Evolutionary conservation across 2,888 invertebrate genomes (phyloP).

Genomic region (Plagiodera versicolora): DNA sequence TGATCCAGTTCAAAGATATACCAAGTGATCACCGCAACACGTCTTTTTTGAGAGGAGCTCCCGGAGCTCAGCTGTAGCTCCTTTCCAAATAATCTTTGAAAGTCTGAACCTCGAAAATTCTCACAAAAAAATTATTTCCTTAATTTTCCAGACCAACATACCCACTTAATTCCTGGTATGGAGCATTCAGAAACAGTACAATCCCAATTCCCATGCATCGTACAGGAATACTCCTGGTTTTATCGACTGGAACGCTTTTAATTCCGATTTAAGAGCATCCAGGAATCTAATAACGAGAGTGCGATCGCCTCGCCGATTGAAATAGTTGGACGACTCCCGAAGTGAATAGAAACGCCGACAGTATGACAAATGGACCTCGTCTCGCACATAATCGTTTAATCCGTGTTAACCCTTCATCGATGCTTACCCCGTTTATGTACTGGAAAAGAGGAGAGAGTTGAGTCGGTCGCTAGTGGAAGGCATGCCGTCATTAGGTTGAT

Average conservation of each 20-base stretch:
- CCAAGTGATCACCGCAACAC: no score
- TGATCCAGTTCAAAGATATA: no score
- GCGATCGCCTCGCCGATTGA: constrained; percentile 16
- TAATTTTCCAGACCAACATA: no score
- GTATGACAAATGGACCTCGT: constrained; percentile 56
- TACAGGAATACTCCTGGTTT: background rate
- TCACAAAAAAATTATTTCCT: no score
- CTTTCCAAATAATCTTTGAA: no score
- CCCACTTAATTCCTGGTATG: no score
- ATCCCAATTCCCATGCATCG: background rate
- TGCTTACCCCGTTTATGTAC: constrained; percentile 38
- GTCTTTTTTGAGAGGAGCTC: no score
- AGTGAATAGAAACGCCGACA: constrained; percentile 43
- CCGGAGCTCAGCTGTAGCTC: no score
- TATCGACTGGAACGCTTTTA: background rate
- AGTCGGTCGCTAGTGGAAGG: constrained; percentile 34
- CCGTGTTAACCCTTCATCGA: constrained; percentile 55
- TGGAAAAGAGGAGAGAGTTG: constrained; percentile 29
- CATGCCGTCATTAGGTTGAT: constrained; percentile 9
- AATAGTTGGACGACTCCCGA: constrained; percentile 28
- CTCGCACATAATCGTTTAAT: constrained; percentile 56
- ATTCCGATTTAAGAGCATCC: background rate
- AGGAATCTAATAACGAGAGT: constrained; percentile 15
- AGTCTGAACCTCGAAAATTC: no score
- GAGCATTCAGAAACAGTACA: background rate